Evolutionary conservation across 2,888 invertebrate genomes (phyloP), one percentile per base, ranked within the genome.

Genomic region (Cephus rjabovi): DNA sequence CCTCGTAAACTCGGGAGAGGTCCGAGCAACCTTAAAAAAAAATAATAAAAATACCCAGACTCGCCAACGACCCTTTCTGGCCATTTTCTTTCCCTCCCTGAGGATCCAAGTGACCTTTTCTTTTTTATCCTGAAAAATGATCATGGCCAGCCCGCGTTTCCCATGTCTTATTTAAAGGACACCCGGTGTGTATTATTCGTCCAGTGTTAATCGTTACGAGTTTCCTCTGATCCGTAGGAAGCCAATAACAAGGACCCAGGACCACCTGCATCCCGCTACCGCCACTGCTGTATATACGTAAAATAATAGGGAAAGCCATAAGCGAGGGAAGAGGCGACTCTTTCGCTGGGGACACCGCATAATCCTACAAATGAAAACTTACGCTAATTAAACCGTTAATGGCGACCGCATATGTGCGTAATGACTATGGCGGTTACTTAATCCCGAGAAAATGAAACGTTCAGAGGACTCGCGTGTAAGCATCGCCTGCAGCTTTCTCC

Each of bases 341-440:
- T 56, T 56, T 33, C 71, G 34, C 71, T 33, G 15, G 71, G 12
- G 71, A 76, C 71, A 81, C 77, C 75, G 81, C 82, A 86, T 90
- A 91, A 90, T 91, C 88, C 89, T 81, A 81, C 88, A 87, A 89
- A 90, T 91, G 88, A 90, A 91, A 91, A 91, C 89, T 90, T 90
- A 90, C 89, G 89, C 89, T 91, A 91, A 90, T 90, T 90, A 89
- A 90, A 91, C 88, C 89, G 89, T 89, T 91, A 90, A 91, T 90
- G 89, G 90, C 86, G 81, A 84, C 88, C 84, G 86, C 89, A 87
- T 86, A 87, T 88, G 89, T 86, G 85, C 84, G 86, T 89, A 90
- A 90, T 86, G 86, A 87, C 86, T 79, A 80, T 81, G 83, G 83
- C 82, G 87, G 88, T 89, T 89, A 90, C 90, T 90, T 90, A 90